Conservation (phyloP, 2,888 invertebrate species). For the Lymantria dispar region DNA sequence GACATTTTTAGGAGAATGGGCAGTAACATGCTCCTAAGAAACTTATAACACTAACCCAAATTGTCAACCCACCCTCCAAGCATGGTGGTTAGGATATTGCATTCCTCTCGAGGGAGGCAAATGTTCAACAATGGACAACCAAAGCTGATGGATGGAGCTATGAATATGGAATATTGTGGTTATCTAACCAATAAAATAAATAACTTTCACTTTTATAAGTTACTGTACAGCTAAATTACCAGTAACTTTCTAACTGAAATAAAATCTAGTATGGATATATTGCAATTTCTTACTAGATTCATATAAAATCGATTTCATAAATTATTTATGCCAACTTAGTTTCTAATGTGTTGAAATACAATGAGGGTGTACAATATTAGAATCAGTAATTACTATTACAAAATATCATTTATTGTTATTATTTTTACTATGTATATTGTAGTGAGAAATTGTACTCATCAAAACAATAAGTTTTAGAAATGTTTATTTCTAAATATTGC, state of each 20-base stretch:
- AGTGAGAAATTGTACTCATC: background rate
- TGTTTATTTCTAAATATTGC: conserved; percentile 10
- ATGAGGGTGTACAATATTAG: conserved; percentile 13
- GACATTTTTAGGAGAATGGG: too few relatives aligned
- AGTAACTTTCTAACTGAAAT: too few relatives aligned
- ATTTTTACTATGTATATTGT: background rate
- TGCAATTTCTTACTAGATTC: background rate
- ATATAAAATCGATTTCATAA: background rate
- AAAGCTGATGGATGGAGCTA: too few relatives aligned
- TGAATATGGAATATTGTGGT: too few relatives aligned
- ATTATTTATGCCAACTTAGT: background rate
- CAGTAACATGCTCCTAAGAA: too few relatives aligned
- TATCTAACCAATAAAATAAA: background rate
- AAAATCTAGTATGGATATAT: background rate
- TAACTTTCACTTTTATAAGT: conserved; percentile 21
- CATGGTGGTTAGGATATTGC: too few relatives aligned
- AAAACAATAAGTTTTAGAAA: background rate
- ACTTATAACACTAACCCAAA: too few relatives aligned
- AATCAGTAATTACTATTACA: conserved; percentile 15
- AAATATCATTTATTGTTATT: too few relatives aligned
- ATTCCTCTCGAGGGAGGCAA: too few relatives aligned
- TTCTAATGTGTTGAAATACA: conserved; percentile 20
- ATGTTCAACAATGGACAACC: too few relatives aligned
- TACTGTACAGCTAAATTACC: background rate
- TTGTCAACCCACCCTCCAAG: too few relatives aligned